A percentile compares a stretch with the other conserved stretches of the same genome.
Evolutionary conservation across 2,113 vertebrate species (phyloP).

Genomic region (Narcine bancroftii): DNA sequence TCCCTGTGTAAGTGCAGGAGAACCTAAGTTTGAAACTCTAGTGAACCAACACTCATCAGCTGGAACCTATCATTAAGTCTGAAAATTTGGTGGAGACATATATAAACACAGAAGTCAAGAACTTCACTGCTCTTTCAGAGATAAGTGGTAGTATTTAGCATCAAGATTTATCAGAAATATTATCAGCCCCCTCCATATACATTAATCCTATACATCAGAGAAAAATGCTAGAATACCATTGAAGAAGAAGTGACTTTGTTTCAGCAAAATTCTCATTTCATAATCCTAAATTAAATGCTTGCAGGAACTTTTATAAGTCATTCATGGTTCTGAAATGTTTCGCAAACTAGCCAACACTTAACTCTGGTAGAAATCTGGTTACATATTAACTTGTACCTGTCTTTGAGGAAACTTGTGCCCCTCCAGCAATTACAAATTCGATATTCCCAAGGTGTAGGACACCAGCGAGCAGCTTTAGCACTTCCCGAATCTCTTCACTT

Average conservation of each 20-base stretch:
- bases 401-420: conserved; percentile 87
- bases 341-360: background rate
- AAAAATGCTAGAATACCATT: background rate
- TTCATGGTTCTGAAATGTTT: background rate
- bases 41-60: too few relatives aligned
- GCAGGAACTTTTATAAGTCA: background rate
- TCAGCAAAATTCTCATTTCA: too few relatives aligned
- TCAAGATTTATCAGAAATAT: background rate
- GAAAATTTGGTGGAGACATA: too few relatives aligned
- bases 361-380: background rate
- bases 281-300: background rate
- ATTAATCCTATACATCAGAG: background rate
- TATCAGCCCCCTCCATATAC: background rate
- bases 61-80: too few relatives aligned
- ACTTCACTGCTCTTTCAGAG: too few relatives aligned
- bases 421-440: conserved; percentile 89
- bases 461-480: conserved; percentile 79
- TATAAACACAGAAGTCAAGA: too few relatives aligned
- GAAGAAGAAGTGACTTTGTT: background rate
- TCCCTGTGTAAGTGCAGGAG: too few relatives aligned
- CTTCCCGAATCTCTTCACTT: conserved; percentile 72
- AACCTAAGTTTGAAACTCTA: too few relatives aligned
- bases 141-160: too few relatives aligned
- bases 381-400: conserved; percentile 59
- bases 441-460: conserved; percentile 85